Conservation (phyloP, 2,113 vertebrate species). For the Thamnophis sirtalis region DNA sequence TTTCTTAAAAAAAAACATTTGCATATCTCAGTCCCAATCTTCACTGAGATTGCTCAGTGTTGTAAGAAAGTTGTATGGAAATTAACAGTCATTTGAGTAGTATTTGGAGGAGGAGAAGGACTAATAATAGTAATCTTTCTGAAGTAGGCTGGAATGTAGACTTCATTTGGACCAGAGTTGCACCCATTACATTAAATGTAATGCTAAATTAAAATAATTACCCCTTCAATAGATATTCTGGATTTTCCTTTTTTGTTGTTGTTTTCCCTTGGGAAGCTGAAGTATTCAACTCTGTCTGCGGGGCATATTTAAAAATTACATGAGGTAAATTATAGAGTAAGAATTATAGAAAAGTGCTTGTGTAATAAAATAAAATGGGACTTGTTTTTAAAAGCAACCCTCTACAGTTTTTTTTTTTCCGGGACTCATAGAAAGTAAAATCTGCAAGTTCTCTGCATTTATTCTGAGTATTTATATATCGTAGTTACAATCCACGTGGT, state of each 20-base stretch:
- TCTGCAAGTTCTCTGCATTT: background rate
- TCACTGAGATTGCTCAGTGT: background rate
- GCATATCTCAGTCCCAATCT: background rate
- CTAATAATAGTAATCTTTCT: background rate
- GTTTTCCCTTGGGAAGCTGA: conserved; percentile 15
- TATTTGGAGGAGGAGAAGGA: background rate
- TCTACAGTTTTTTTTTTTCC: conserved; percentile 6
- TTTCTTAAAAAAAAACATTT: background rate
- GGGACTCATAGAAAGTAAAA: background rate
- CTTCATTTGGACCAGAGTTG: conserved; percentile 5
- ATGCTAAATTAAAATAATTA: conserved; percentile 45
- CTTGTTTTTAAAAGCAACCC: conserved; percentile 8
- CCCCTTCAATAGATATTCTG: background rate
- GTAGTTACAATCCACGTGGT: background rate
- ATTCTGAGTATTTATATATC: background rate
- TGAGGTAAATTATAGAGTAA: conserved; percentile 42
- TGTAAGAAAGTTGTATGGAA: background rate
- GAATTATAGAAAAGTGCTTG: background rate
- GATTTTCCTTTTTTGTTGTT: conserved; percentile 4
- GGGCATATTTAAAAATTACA: conserved; percentile 29
- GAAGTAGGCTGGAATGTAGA: background rate
- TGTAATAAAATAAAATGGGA: conserved; percentile 9
- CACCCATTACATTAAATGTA: conserved; percentile 14
- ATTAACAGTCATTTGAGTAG: background rate
- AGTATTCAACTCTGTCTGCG: conserved; percentile 21